Evolutionary conservation across 2,888 invertebrate genomes (phyloP).

Genomic region (Baccha elongata): DNA sequence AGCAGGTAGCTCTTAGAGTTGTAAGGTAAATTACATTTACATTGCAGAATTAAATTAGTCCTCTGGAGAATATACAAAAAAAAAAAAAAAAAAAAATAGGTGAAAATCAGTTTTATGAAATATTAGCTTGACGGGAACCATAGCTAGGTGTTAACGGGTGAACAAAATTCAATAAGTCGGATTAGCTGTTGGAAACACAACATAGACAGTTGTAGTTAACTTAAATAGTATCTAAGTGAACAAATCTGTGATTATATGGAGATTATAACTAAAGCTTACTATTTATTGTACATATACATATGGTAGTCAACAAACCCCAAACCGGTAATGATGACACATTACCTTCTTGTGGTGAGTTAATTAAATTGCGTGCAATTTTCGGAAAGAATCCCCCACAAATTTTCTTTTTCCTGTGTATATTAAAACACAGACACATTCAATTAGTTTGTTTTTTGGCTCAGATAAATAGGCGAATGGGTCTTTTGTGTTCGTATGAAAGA

Average conservation of each 20-base stretch:
- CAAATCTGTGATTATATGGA: conserved; percentile 23
- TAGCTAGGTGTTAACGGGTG: not conserved
- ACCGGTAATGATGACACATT: conserved; percentile 33
- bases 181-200: not conserved
- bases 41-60: conserved; percentile 45
- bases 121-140: too few relatives aligned
- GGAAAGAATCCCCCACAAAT: not conserved
- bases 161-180: not conserved
- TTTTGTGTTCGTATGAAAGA: not conserved
- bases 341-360: conserved; percentile 23
- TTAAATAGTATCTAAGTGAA: conserved; percentile 3
- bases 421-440: not conserved
- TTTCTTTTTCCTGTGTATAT: not conserved
- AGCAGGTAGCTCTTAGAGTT: not conserved
- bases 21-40: conserved; percentile 38
- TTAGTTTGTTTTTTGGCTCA: conserved; percentile 18
- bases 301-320: conserved; percentile 6
- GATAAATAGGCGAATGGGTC: not conserved
- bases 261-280: conserved; percentile 19
- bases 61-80: not conserved
- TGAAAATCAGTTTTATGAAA: not conserved
- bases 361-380: conserved; percentile 35
- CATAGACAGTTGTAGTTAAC: not conserved
- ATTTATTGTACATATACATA: conserved; percentile 9
- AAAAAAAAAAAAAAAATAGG: not conserved